Evolutionary conservation across 64 coral and sea anemone genomes (phyloP).

Genomic region (Pocillopora damicornis): DNA sequence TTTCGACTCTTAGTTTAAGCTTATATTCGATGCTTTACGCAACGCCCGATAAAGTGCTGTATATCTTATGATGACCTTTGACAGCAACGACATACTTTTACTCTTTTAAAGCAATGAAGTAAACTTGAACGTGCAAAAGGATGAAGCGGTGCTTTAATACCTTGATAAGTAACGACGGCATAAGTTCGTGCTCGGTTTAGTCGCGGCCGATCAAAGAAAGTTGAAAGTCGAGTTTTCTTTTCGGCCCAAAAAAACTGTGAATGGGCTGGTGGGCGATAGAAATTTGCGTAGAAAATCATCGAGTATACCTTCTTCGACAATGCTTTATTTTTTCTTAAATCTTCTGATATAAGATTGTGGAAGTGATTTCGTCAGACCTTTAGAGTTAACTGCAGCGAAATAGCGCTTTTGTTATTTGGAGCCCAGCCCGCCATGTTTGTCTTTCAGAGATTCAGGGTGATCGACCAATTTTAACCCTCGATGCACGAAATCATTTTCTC

Average conservation of each 20-base stretch:
- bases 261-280: background rate
- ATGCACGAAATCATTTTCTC: conserved; percentile 40
- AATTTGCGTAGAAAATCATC: background rate
- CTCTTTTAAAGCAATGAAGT: conserved; percentile 6
- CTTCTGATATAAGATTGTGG: conserved; percentile 1
- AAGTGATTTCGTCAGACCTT: conserved; percentile 16
- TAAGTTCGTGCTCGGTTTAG: background rate
- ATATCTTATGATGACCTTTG: conserved; percentile 43
- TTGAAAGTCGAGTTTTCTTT: background rate
- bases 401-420: conserved; percentile 22
- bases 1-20: background rate
- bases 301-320: background rate
- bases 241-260: background rate
- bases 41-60: conserved; percentile 22
- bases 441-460: conserved; percentile 32
- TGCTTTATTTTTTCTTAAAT: conserved; percentile 5
- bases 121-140: background rate
- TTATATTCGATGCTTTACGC: conserved; percentile 33
- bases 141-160: background rate
- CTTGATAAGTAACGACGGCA: background rate
- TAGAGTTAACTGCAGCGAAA: background rate
- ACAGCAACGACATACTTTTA: conserved; percentile 35
- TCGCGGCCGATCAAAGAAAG: conserved; percentile 4
- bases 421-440: conserved; percentile 33
- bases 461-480: conserved; percentile 14